These are phyloP conservation scores for Triplophysa yarkandensis DNA, from an alignment of 2,797 vertebrate species.

Conservation along the genomic window DNA sequence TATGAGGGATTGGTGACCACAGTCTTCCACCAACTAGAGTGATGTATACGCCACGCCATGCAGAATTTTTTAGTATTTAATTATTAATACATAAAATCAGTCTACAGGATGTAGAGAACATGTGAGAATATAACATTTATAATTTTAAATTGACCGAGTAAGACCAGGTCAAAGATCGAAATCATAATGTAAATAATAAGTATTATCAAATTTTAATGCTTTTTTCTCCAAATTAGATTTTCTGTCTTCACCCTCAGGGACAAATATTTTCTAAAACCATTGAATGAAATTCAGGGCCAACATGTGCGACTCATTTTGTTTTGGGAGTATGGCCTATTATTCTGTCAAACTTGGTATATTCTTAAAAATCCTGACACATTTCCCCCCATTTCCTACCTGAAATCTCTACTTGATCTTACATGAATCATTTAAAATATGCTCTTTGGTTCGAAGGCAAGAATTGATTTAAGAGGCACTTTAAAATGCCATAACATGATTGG, in stretches of 20 bases:
- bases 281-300: neutral
- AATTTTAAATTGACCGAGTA: too few relatives aligned
- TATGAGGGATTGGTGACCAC: neutral
- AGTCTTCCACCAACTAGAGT: too few relatives aligned
- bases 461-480: conserved; percentile 71
- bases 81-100: too few relatives aligned
- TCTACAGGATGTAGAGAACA: too few relatives aligned
- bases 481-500: conserved; percentile 75
- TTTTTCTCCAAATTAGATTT: too few relatives aligned
- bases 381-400: conserved; percentile 57
- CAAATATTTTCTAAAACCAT: neutral
- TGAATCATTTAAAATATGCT: conserved; percentile 74
- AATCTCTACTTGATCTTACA: conserved; percentile 67
- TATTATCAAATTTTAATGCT: too few relatives aligned
- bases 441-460: conserved; percentile 72
- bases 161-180: too few relatives aligned
- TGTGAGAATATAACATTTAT: too few relatives aligned
- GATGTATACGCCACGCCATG: too few relatives aligned
- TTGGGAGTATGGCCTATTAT: neutral
- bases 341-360: neutral
- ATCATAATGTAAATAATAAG: too few relatives aligned
- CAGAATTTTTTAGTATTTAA: too few relatives aligned
- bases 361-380: conserved; percentile 55
- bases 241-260: too few relatives aligned
- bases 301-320: neutral